Percentiles rank a stretch among this genome's conserved stretches.
These are phyloP conservation scores for Xenentodon cancila DNA, from an alignment of 2,797 vertebrate genomes.

Conservation along the genomic window DNA sequence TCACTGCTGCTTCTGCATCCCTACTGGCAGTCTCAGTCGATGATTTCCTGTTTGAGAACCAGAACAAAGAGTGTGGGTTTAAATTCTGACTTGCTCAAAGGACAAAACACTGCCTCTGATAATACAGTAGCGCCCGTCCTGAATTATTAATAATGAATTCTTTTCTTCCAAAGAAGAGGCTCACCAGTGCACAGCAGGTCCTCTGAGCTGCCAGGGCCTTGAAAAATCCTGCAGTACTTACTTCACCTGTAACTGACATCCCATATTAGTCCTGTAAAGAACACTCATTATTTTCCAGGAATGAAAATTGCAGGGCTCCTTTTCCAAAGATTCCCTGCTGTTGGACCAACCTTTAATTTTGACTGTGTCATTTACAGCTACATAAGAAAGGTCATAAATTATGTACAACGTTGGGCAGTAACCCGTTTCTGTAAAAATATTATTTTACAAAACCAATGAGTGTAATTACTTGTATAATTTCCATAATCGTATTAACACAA, in stretches of 20 bases:
- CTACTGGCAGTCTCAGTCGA: neutral
- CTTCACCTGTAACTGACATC: conserved; percentile 42
- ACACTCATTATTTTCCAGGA: conserved; percentile 9
- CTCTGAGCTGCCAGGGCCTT: conserved; percentile 27
- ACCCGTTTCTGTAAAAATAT: too few species aligned
- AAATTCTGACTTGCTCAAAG: conserved; percentile 33
- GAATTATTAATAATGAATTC: conserved; percentile 73
- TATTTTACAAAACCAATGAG: too few species aligned
- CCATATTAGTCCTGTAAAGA: conserved; percentile 13
- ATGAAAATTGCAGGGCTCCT: conserved; percentile 9
- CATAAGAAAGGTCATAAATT: neutral
- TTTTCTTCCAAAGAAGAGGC: conserved; percentile 59
- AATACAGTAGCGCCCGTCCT: conserved; percentile 57
- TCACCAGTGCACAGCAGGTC: conserved; percentile 46
- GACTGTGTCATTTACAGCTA: neutral
- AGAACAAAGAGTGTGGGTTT: conserved; percentile 37
- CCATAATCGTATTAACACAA: too few species aligned
- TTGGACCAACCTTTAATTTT: conserved; percentile 5
- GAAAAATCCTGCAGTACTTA: conserved; percentile 42
- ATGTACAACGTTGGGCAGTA: too few species aligned
- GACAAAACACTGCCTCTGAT: conserved; percentile 47
- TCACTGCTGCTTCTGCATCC: neutral
- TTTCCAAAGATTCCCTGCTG: conserved; percentile 7
- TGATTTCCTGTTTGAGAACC: conserved; percentile 17
- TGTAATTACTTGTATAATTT: too few species aligned